These are phyloP conservation scores for Trachelus troglodyta DNA, from an alignment of 2,888 invertebrate genomes.

Conservation along the genomic window DNA sequence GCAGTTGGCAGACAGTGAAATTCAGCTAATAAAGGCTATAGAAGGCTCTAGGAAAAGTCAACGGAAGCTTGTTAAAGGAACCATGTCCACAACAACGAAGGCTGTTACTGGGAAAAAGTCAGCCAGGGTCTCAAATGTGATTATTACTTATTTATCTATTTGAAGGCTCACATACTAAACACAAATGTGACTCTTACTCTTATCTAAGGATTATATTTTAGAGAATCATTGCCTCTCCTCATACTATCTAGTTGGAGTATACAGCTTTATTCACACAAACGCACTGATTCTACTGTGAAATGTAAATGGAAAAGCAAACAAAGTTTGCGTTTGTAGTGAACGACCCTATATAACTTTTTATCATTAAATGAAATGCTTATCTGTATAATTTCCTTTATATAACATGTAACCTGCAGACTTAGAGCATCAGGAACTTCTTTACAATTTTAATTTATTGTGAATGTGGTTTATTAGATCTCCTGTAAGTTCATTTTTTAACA, in stretches of 20 bases:
- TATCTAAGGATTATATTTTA: background rate
- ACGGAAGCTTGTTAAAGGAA: constrained; percentile 19
- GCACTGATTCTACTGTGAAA: too few relatives aligned
- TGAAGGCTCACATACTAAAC: background rate
- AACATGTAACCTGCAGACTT: background rate
- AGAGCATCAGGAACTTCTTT: background rate
- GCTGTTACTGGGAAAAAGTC: constrained; percentile 34
- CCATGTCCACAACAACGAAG: constrained; percentile 40
- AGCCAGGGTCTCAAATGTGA: constrained; percentile 49
- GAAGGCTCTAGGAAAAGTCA: constrained; percentile 41
- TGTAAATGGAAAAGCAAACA: too few relatives aligned
- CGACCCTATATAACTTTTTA: background rate
- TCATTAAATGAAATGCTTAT: background rate
- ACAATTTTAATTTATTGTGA: background rate
- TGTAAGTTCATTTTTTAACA: background rate
- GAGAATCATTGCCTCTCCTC: background rate
- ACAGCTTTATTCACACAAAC: too few relatives aligned
- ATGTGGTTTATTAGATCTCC: background rate
- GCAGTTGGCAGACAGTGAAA: constrained; percentile 57
- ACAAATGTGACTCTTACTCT: background rate
- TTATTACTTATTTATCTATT: constrained; percentile 8
- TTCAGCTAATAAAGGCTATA: constrained; percentile 53
- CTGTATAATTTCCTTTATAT: background rate
- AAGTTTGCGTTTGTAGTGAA: too few relatives aligned
- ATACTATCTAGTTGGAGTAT: background rate